Percentiles rank a stretch among this genome's conserved stretches.
Conservation (phyloP, 2,888 invertebrate species). For the Ichneumon xanthorius region DNA sequence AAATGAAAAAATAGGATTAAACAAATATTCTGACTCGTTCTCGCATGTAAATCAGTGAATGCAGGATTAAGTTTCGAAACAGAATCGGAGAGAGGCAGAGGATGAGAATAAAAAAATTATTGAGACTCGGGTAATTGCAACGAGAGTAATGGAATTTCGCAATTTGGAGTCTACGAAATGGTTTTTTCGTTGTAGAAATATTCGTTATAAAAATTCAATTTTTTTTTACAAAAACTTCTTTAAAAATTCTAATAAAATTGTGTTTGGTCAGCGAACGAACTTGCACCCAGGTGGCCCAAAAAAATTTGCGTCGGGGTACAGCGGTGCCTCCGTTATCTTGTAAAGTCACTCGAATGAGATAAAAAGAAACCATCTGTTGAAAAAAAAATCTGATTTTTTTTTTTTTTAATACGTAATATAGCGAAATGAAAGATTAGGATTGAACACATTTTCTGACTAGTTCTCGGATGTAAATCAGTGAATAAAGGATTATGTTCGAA, state of each 20-base stretch:
- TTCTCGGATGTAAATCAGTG: background rate
- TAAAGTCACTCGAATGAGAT: too few species aligned
- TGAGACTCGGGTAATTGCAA: background rate
- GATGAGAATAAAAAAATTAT: background rate
- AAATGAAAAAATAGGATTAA: background rate
- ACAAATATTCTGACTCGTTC: background rate
- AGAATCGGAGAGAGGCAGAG: background rate
- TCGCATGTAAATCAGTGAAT: background rate
- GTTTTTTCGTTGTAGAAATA: too few species aligned
- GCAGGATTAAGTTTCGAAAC: background rate
- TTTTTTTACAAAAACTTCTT: too few species aligned
- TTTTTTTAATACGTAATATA: background rate
- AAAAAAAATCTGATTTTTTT: too few species aligned
- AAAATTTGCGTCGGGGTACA: too few species aligned
- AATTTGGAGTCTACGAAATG: background rate
- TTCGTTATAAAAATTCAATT: too few species aligned
- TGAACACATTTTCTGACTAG: background rate
- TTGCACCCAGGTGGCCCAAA: too few species aligned
- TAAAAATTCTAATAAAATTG: too few species aligned
- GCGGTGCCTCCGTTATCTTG: too few species aligned
- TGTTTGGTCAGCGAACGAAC: too few species aligned
- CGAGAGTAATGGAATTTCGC: background rate
- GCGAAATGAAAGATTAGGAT: background rate
- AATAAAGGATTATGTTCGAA: background rate
- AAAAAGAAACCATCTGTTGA: too few species aligned